These are phyloP conservation scores for Odontocolon sp. DNA, from an alignment of 2,888 invertebrate species.

Conservation along the genomic window DNA sequence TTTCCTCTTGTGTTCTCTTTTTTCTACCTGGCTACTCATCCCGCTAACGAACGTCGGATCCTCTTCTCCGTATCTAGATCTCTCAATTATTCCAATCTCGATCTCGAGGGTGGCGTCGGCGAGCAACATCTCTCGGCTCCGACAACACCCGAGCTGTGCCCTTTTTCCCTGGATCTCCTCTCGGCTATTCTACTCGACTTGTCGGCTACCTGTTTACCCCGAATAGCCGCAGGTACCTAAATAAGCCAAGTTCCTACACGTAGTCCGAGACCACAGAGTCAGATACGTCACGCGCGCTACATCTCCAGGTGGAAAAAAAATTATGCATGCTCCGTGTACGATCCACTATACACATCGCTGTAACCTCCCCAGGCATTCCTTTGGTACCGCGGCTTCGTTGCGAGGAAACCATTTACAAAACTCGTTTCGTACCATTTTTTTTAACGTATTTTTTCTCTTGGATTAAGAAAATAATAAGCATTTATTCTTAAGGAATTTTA, in stretches of 20 bases:
- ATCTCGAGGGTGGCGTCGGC: conserved; percentile 61
- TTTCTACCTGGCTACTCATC: conserved; percentile 23
- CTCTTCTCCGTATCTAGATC: conserved; percentile 63
- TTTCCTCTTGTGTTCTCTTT: too few species aligned
- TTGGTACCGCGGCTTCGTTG: background rate
- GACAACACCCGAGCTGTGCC: conserved; percentile 25
- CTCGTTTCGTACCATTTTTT: background rate
- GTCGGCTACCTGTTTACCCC: conserved; percentile 65
- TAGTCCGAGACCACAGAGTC: conserved; percentile 35
- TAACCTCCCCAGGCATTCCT: too few species aligned
- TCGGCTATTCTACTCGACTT: conserved; percentile 27
- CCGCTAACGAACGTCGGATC: conserved; percentile 56
- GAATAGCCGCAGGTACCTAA: conserved; percentile 56
- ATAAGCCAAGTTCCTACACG: conserved; percentile 30
- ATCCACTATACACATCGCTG: too few species aligned
- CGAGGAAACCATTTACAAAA: background rate
- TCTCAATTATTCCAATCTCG: conserved; percentile 68
- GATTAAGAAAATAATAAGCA: conserved; percentile 1
- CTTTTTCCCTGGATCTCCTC: conserved; percentile 20
- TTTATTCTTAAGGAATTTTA: too few species aligned
- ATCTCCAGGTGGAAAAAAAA: conserved; percentile 15
- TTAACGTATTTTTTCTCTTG: background rate
- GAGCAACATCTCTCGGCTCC: conserved; percentile 37
- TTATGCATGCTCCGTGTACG: conserved; percentile 47
- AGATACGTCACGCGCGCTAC: conserved; percentile 44